Conservation (phyloP, 2,113 vertebrate genomes). For the Emydocephalus ijimae region DNA sequence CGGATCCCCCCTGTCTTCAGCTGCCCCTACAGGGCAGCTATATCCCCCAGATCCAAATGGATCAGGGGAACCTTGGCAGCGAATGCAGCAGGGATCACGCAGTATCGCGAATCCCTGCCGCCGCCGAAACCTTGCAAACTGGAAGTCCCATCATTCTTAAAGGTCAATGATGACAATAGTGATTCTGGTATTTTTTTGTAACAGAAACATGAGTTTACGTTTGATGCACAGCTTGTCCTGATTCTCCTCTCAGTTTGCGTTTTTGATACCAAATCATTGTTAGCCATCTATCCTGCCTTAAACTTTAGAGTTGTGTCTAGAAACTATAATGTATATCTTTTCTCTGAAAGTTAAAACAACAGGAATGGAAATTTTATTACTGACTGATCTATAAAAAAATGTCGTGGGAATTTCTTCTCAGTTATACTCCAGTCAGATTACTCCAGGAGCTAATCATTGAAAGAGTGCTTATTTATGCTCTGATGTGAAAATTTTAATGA, state of each 20-base stretch:
- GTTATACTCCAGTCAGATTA: neutral
- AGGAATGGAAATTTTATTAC: slow-evolving; percentile 21
- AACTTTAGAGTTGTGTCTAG: slow-evolving; percentile 6
- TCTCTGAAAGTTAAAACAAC: neutral
- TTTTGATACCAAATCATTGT: neutral
- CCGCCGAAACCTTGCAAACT: no score
- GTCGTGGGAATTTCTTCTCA: neutral
- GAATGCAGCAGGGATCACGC: no score
- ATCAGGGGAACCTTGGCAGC: no score
- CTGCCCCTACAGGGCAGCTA: no score
- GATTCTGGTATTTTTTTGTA: slow-evolving; percentile 3
- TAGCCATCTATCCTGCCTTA: neutral
- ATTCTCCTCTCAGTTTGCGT: neutral
- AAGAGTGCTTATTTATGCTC: neutral
- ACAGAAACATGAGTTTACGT: slow-evolving; percentile 25
- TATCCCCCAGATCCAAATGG: no score
- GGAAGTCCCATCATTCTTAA: neutral
- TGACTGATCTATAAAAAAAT: slow-evolving; percentile 11
- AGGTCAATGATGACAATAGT: no score
- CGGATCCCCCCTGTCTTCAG: no score
- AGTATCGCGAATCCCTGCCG: no score
- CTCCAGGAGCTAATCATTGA: slow-evolving; percentile 35
- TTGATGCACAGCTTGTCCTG: neutral
- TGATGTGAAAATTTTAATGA: slow-evolving; percentile 32
- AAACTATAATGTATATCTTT: neutral